Conservation (phyloP, 2,888 invertebrate species). For the Allolobophora icterica region DNA sequence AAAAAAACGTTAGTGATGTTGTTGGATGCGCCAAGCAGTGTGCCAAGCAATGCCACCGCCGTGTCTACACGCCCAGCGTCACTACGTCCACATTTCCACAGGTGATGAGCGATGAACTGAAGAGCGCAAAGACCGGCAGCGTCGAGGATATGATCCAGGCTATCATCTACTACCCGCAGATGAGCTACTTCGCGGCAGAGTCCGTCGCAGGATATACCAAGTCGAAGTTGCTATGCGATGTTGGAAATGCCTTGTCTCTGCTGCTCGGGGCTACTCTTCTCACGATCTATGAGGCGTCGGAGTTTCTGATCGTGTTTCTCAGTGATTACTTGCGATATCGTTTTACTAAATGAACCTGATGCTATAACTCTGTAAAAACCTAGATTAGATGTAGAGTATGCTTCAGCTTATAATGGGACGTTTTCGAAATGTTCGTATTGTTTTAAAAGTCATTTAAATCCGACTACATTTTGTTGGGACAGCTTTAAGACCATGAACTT, state of each 20-base stretch:
- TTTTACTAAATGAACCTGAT: background rate
- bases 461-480: background rate
- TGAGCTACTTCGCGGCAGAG: background rate
- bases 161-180: background rate
- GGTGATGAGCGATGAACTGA: background rate
- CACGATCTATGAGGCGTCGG: background rate
- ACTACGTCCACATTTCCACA: background rate
- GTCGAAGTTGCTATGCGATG: background rate
- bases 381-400: background rate
- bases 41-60: background rate
- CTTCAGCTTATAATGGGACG: background rate
- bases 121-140: background rate
- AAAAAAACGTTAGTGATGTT: background rate
- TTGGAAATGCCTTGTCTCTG: background rate
- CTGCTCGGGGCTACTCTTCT: background rate
- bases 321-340: background rate
- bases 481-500: background rate
- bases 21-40: background rate
- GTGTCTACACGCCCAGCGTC: background rate
- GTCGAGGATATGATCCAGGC: background rate
- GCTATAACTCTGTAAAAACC: background rate
- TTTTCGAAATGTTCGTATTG: background rate
- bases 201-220: background rate
- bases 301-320: background rate
- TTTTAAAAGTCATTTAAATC: background rate